Evolutionary conservation across 2,797 vertebrate species (phyloP).

Genomic region (Sphaeramia orbicularis): DNA sequence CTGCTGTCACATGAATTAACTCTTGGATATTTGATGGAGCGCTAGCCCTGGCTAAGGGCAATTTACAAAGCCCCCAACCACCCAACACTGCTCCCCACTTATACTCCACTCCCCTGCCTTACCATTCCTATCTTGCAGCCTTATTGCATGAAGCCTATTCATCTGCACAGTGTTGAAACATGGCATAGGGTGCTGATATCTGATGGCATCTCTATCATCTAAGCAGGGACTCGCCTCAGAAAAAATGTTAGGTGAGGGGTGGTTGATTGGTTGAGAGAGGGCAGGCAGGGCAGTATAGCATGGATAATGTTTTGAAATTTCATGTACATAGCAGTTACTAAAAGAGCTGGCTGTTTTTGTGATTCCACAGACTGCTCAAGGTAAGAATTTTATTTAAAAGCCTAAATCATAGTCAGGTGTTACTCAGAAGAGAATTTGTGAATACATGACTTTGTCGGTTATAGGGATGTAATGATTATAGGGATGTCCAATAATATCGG

Average conservation of each 20-base stretch:
- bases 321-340: too few species aligned
- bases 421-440: too few species aligned
- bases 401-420: too few species aligned
- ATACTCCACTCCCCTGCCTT: constrained; percentile 31
- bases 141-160: constrained; percentile 75
- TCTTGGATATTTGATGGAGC: constrained; percentile 71
- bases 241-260: constrained; percentile 33
- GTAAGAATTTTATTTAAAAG: constrained; percentile 25
- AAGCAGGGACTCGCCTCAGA: constrained; percentile 51
- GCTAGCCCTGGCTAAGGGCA: constrained; percentile 66
- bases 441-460: too few species aligned
- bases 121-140: constrained; percentile 61
- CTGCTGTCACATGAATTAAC: constrained; percentile 78
- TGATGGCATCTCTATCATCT: constrained; percentile 71
- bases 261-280: constrained; percentile 11
- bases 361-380: constrained; percentile 30
- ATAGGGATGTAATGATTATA: too few species aligned
- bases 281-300: constrained; percentile 10
- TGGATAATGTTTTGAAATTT: too few species aligned
- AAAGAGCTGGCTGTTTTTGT: too few species aligned
- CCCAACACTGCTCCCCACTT: constrained; percentile 35
- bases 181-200: constrained; percentile 67
- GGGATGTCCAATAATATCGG: too few species aligned
- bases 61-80: constrained; percentile 43
- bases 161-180: constrained; percentile 80